Conservation (phyloP, 2,113 vertebrate species). For the Opisthocomus hoazin region DNA sequence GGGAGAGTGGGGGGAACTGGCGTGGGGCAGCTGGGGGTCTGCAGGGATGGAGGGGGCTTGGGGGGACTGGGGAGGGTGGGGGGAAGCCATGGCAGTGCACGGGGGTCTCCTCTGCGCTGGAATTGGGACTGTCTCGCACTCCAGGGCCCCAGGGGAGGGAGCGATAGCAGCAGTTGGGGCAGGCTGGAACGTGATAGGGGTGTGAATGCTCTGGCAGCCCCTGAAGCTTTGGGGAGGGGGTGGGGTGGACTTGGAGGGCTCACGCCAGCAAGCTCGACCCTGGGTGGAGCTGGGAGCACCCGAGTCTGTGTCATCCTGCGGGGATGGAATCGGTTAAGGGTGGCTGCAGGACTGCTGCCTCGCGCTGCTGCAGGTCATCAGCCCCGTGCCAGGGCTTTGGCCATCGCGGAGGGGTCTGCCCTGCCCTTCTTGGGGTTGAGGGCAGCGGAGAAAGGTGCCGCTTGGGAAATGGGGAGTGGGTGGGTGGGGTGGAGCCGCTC, state of each 20-base stretch:
- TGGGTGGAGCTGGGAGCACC: background rate
- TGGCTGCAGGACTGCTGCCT: accelerated
- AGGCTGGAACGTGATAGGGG: background rate
- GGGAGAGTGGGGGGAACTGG: no score
- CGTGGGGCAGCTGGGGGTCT: no score
- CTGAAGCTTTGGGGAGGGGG: background rate
- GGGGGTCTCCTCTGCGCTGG: background rate
- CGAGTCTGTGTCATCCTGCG: accelerated
- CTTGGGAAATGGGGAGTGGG: accelerated
- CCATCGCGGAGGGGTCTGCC: background rate
- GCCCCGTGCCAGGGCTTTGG: background rate
- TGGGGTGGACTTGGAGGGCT: background rate
- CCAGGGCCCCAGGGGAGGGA: accelerated
- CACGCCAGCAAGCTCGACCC: accelerated
- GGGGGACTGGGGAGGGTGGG: background rate
- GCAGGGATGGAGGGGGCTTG: no score
- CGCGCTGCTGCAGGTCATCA: background rate
- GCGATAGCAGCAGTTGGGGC: accelerated
- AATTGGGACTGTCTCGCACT: background rate
- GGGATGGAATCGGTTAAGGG: background rate
- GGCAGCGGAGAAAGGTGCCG: accelerated
- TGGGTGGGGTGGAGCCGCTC: background rate
- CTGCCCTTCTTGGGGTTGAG: background rate
- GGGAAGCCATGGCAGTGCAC: accelerated
- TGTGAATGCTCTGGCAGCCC: background rate